Conservation (phyloP, 2,113 vertebrate species). For the Noturus placidus region DNA sequence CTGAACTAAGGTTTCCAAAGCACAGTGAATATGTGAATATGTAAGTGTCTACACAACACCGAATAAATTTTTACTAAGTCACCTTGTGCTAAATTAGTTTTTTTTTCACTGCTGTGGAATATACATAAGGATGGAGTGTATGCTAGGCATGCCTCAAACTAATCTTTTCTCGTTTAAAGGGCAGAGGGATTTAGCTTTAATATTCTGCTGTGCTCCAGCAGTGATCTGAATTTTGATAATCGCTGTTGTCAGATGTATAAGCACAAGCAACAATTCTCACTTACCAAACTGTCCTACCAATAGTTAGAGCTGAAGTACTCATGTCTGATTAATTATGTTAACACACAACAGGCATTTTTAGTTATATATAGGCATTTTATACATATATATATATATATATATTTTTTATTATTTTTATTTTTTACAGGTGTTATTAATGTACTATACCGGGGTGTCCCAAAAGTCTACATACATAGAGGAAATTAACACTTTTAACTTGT, state of each 20-base stretch:
- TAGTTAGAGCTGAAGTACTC: conserved; percentile 15
- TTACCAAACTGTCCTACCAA: conserved; percentile 26
- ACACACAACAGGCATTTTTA: conserved; percentile 31
- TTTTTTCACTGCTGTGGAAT: conserved; percentile 19
- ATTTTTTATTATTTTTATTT: neutral
- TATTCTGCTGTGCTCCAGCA: conserved; percentile 49
- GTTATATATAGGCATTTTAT: too few relatives aligned
- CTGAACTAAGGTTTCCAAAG: neutral
- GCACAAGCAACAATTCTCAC: conserved; percentile 36
- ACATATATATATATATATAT: too few relatives aligned
- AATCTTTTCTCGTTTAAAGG: conserved; percentile 56
- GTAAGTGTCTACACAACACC: neutral
- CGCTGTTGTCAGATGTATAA: conserved; percentile 14
- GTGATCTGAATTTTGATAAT: conserved; percentile 49
- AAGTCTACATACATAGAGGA: too few relatives aligned
- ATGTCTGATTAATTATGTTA: conserved; percentile 46
- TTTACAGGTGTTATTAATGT: neutral
- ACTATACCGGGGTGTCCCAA: neutral
- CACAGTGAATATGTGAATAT: neutral
- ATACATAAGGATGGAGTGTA: conserved; percentile 27
- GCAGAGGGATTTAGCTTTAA: conserved; percentile 53
- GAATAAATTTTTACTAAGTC: neutral
- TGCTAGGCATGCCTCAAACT: conserved; percentile 46
- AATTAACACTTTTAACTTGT: too few relatives aligned
- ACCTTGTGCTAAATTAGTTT: conserved; percentile 10